Evolutionary conservation across 2,113 vertebrate species (phyloP).

Genomic region (Telmatochromis brichardi): DNA sequence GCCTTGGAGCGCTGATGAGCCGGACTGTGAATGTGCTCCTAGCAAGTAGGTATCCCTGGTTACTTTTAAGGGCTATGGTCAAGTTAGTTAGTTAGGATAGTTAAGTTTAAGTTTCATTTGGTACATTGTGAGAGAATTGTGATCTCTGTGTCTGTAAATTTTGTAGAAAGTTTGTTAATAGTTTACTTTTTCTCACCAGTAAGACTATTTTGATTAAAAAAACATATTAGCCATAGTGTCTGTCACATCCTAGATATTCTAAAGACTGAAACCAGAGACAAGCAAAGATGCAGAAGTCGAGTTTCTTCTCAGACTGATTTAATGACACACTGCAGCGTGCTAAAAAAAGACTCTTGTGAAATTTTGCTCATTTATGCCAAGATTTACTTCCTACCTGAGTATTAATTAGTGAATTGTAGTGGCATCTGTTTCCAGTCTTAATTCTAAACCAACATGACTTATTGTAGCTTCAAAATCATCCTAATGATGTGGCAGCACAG

Average conservation of each 20-base stretch:
- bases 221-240: background rate
- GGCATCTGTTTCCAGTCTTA: background rate
- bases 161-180: background rate
- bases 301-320: background rate
- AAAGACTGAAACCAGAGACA: background rate
- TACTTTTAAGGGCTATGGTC: background rate
- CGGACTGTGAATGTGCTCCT: slow-evolving; percentile 78
- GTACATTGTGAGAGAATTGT: background rate
- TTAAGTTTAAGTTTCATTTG: background rate
- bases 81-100: background rate
- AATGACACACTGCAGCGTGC: background rate
- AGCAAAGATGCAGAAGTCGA: background rate
- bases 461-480: background rate
- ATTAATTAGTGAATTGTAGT: background rate
- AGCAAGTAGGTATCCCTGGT: slow-evolving; percentile 77
- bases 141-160: background rate
- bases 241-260: background rate
- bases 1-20: slow-evolving; percentile 83
- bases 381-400: background rate
- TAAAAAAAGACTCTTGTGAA: background rate
- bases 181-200: background rate
- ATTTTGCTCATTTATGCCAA: background rate
- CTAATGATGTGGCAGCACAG: background rate
- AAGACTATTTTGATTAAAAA: background rate
- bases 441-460: background rate